phyloP scores from a whole-genome alignment of 1,140 invertebrate genomes.

The Anoplophora glabripennis region DNA sequence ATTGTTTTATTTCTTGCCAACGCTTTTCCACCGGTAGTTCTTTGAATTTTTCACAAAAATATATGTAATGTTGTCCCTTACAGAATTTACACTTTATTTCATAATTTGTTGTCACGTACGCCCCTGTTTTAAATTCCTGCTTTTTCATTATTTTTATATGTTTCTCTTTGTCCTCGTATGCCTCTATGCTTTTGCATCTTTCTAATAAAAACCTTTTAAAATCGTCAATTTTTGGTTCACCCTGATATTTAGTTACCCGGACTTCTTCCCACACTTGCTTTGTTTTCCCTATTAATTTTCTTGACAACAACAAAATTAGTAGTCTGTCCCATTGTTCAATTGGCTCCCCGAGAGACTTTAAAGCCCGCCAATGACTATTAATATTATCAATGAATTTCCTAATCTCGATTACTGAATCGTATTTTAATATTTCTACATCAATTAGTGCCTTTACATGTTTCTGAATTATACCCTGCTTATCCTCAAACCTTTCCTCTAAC shows the following conservation, averaged over 20 bases:
- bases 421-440: not conserved
- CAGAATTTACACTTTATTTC: not conserved
- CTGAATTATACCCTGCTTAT: not conserved
- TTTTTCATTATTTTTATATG: not conserved
- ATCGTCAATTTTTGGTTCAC: not conserved
- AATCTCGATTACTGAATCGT: conserved; percentile 15
- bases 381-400: conserved; percentile 24
- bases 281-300: not conserved
- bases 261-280: conserved; percentile 6
- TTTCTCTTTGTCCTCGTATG: not conserved
- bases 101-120: not conserved
- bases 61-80: not conserved
- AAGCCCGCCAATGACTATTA: conserved; percentile 21
- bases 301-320: conserved; percentile 15
- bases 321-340: conserved; percentile 29
- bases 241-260: not conserved
- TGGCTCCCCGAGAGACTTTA: conserved; percentile 21
- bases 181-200: not conserved
- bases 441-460: not conserved
- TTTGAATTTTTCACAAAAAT: not conserved
- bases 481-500: conserved; percentile 10
- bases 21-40: not conserved
- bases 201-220: not conserved
- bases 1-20: not conserved
- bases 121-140: not conserved